Evolutionary conservation across 2,113 vertebrate genomes (phyloP).

Genomic region (Corythornis cristatus): DNA sequence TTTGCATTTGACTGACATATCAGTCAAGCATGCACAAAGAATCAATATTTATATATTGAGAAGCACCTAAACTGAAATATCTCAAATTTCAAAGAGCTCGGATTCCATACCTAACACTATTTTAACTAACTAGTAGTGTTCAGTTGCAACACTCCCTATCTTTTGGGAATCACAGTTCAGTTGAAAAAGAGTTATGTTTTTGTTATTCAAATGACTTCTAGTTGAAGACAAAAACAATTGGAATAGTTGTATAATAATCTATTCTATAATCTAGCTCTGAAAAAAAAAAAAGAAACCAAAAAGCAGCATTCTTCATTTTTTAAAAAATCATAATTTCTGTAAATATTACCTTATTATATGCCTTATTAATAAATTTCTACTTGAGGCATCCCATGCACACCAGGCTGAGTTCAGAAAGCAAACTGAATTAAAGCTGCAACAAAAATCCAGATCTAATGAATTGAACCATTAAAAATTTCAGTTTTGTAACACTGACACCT

Average conservation of each 20-base stretch:
- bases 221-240: not conserved
- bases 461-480: not conserved
- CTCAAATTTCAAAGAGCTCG: not conserved
- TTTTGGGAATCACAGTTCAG: not conserved
- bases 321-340: not conserved
- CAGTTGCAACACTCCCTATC: not conserved
- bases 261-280: not conserved
- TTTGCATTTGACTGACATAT: not conserved
- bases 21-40: fast-evolving
- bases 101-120: not conserved
- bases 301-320: not conserved
- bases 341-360: not conserved
- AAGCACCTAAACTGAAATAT: not conserved
- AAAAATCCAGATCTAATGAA: not conserved
- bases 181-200: not conserved
- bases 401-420: not conserved
- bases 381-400: not conserved
- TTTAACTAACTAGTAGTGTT: not conserved
- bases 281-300: not conserved
- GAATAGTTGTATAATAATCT: not conserved
- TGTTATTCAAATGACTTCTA: not conserved
- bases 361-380: not conserved
- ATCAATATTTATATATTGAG: not conserved
- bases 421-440: not conserved
- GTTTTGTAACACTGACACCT: not conserved